Evolutionary conservation across 2,797 vertebrate species (phyloP).

Genomic region (Eulemur albifrons): DNA sequence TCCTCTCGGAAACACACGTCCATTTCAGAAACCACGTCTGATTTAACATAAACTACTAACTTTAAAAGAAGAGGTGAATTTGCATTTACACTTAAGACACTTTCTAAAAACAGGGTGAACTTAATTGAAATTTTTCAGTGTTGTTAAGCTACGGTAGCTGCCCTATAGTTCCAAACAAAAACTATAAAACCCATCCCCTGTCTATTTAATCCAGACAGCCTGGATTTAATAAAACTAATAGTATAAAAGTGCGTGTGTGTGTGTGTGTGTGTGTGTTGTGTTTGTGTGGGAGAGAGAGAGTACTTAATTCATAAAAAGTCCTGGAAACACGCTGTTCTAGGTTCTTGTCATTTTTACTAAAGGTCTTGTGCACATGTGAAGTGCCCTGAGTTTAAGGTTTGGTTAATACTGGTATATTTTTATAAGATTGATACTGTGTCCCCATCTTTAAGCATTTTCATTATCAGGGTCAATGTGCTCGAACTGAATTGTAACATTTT

Average conservation of each 20-base stretch:
- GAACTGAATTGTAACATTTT: slow-evolving; percentile 85
- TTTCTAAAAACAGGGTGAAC: slow-evolving; percentile 85
- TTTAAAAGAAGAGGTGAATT: slow-evolving; percentile 64
- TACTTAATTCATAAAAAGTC: slow-evolving; percentile 67
- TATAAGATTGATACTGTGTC: slow-evolving; percentile 85
- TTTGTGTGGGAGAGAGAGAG: slow-evolving; percentile 37
- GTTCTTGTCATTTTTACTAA: slow-evolving; percentile 80
- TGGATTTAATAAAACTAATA: slow-evolving; percentile 73
- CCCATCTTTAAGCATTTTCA: slow-evolving; percentile 81
- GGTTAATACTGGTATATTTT: slow-evolving; percentile 89
- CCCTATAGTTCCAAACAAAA: slow-evolving; percentile 82
- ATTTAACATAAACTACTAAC: slow-evolving; percentile 75
- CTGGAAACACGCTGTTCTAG: slow-evolving; percentile 81
- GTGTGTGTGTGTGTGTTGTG: neutral
- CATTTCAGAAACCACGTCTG: slow-evolving; percentile 76
- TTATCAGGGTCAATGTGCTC: slow-evolving; percentile 82
- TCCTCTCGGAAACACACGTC: slow-evolving; percentile 66
- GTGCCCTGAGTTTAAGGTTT: slow-evolving; percentile 84
- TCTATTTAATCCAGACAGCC: slow-evolving; percentile 79
- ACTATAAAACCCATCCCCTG: slow-evolving; percentile 78
- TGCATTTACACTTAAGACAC: slow-evolving; percentile 80
- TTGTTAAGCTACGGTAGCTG: slow-evolving; percentile 83
- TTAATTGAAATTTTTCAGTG: slow-evolving; percentile 81
- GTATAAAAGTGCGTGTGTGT: slow-evolving; percentile 67
- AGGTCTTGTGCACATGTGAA: slow-evolving; percentile 82